These are phyloP conservation scores for Hephaestus fuliginosus DNA, from an alignment of 2,797 vertebrate species.

Conservation along the genomic window DNA sequence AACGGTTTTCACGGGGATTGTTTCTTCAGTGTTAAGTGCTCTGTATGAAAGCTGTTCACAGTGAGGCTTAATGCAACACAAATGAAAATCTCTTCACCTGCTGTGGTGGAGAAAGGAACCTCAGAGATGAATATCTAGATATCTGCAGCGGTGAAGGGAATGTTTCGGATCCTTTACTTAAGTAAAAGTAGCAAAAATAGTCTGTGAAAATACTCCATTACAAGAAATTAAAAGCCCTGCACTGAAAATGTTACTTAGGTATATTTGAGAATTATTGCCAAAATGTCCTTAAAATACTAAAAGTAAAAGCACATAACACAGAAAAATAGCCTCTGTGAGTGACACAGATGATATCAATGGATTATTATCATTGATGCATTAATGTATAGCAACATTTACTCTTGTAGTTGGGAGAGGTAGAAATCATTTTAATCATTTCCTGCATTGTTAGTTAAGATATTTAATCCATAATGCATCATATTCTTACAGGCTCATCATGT, in stretches of 20 bases:
- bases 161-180: background rate
- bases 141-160: background rate
- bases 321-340: background rate
- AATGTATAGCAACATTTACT: background rate
- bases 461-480: background rate
- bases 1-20: background rate
- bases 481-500: background rate
- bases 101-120: background rate
- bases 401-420: background rate
- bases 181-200: background rate
- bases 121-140: background rate
- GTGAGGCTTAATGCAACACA: background rate
- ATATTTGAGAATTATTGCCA: background rate
- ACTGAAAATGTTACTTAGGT: background rate
- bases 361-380: background rate
- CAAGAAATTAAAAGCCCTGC: background rate
- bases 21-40: background rate
- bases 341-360: background rate
- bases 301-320: background rate
- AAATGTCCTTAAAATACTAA: background rate
- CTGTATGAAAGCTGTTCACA: background rate
- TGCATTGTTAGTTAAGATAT: too few relatives aligned
- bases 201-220: background rate
- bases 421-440: background rate
- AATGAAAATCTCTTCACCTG: background rate